Evolutionary conservation across 2,113 vertebrate genomes (phyloP).

Genomic region (Pimephales promelas): DNA sequence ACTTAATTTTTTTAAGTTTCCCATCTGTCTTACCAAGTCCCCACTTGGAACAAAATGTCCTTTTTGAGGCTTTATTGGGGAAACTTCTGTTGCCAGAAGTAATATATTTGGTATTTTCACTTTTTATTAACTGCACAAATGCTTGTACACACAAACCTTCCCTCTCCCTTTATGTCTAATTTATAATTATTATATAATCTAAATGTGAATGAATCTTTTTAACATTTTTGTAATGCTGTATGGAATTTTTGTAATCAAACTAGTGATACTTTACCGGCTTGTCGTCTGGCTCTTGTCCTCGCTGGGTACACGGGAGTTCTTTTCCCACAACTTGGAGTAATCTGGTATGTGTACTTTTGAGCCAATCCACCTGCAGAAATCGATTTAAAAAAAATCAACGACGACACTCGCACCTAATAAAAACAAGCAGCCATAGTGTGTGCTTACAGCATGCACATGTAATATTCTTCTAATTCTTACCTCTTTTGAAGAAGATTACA

Average conservation of each 20-base stretch:
- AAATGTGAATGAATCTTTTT: conserved; percentile 33
- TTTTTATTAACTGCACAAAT: not conserved
- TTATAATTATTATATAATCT: conserved; percentile 30
- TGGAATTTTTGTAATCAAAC: not conserved
- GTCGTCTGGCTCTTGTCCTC: conserved; percentile 56
- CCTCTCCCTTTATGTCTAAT: not conserved
- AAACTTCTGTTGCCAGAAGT: conserved; percentile 7
- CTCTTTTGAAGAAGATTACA: conserved; percentile 94
- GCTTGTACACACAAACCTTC: conserved; percentile 27
- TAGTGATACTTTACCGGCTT: conserved; percentile 65
- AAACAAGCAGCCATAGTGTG: not conserved
- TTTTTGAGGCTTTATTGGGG: not conserved
- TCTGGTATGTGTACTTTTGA: conserved; percentile 88
- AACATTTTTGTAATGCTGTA: not conserved
- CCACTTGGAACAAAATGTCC: not conserved
- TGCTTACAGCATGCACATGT: not conserved
- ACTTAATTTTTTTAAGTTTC: not conserved
- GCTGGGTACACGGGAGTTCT: conserved; percentile 61
- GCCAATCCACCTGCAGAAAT: conserved; percentile 80
- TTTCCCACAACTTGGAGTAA: conserved; percentile 74
- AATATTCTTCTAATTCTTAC: conserved; percentile 61
- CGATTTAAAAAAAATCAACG: not conserved
- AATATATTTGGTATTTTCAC: not conserved
- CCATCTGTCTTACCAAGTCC: too few species aligned
- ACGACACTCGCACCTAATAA: not conserved